These are phyloP conservation scores for Drosophila flavopinicola DNA, from an alignment of 2,888 invertebrate species.

Conservation along the genomic window DNA sequence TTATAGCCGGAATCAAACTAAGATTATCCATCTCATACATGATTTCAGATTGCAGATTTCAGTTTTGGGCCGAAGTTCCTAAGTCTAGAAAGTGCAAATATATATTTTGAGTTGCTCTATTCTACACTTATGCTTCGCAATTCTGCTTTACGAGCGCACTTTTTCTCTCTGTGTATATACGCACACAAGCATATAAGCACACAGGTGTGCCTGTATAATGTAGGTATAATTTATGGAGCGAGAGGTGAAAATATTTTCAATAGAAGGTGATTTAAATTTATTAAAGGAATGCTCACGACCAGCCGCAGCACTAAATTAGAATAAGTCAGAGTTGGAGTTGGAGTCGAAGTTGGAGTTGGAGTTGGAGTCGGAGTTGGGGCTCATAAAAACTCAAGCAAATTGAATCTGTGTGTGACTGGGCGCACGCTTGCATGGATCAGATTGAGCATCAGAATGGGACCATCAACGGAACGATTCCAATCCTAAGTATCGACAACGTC, in stretches of 20 bases:
- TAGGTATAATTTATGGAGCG: constrained; percentile 72
- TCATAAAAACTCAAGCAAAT: constrained; percentile 76
- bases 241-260: constrained; percentile 80
- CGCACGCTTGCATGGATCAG: constrained; percentile 64
- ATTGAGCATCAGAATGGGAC: constrained; percentile 32
- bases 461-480: constrained; percentile 31
- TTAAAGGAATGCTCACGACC: constrained; percentile 80
- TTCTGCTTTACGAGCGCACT: no score
- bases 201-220: constrained; percentile 38
- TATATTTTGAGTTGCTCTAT: no score
- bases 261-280: constrained; percentile 81
- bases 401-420: constrained; percentile 61
- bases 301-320: constrained; percentile 76
- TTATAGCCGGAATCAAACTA: no score
- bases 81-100: no score
- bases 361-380: constrained; percentile 17
- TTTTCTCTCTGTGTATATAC: no score
- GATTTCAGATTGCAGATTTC: no score
- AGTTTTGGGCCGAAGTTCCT: no score
- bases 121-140: no score
- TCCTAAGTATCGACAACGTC: constrained; percentile 47
- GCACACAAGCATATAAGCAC: constrained; percentile 1
- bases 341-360: not conserved
- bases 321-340: constrained; percentile 56
- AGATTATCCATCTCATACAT: no score